phyloP scores from a whole-genome alignment of 2,113 vertebrate species.

The Melanerpes formicivorus region DNA sequence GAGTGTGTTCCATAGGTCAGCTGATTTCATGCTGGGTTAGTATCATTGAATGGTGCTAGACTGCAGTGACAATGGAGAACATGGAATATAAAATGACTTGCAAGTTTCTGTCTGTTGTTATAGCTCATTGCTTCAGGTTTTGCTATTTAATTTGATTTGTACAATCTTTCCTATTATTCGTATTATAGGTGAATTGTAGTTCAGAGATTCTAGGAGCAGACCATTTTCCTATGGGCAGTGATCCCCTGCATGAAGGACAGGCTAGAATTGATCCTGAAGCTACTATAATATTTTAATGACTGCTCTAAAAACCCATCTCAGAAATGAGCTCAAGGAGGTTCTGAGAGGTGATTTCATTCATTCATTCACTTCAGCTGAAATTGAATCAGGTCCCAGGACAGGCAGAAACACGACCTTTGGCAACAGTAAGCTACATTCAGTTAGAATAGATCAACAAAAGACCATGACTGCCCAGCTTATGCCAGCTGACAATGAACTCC shows the following conservation, averaged over 20 bases:
- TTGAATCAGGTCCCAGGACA: constrained; percentile 13
- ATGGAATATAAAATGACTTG: neutral
- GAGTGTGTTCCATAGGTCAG: neutral
- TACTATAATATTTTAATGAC: neutral
- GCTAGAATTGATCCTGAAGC: neutral
- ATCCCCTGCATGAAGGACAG: neutral
- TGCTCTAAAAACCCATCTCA: neutral
- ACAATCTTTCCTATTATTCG: neutral
- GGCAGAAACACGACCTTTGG: neutral
- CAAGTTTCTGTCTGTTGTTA: neutral
- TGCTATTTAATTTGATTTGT: neutral
- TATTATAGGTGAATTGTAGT: neutral
- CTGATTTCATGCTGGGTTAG: neutral
- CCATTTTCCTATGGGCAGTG: neutral
- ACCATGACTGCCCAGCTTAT: neutral
- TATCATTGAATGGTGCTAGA: neutral
- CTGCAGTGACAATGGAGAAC: neutral
- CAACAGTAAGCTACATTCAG: neutral
- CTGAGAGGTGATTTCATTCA: neutral
- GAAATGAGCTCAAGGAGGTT: neutral
- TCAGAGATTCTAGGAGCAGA: neutral
- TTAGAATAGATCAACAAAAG: neutral
- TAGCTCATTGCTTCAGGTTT: neutral
- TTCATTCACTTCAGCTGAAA: constrained; percentile 4
- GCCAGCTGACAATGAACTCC: neutral